These are phyloP conservation scores for Ecliptopera silaceata DNA, from an alignment of 2,888 invertebrate species.

Conservation along the genomic window DNA sequence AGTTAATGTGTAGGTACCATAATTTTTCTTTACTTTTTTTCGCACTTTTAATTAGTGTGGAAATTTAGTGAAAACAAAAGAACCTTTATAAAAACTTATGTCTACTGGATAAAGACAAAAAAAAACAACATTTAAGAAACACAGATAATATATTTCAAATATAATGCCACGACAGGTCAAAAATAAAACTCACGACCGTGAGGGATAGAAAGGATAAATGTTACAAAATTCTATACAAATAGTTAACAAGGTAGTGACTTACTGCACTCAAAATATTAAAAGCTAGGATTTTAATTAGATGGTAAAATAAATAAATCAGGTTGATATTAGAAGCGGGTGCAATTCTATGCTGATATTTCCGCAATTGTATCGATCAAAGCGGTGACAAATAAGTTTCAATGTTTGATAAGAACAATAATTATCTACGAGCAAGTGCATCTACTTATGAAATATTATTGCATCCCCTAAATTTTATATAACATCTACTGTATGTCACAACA, in stretches of 20 bases:
- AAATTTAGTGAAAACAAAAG: no score
- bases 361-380: not conserved
- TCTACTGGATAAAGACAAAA: constrained; percentile 30
- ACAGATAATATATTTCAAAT: constrained; percentile 82
- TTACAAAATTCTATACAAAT: constrained; percentile 79
- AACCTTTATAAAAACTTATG: no score
- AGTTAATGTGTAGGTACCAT: no score
- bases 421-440: constrained; percentile 72
- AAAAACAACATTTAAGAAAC: constrained; percentile 70
- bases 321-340: not conserved
- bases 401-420: not conserved
- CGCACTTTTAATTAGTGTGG: no score
- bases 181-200: constrained; percentile 75
- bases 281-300: not conserved
- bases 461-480: constrained; percentile 61
- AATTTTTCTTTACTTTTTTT: no score
- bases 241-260: constrained; percentile 71
- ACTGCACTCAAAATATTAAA: constrained; percentile 20
- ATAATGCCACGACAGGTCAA: constrained; percentile 80
- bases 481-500: constrained; percentile 66
- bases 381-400: not conserved
- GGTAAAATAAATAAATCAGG: not conserved
- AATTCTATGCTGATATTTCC: not conserved
- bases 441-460: constrained; percentile 80
- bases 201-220: constrained; percentile 75